Evolutionary conservation across 1,140 invertebrate species (phyloP).

Genomic region (Augochlora pura): DNA sequence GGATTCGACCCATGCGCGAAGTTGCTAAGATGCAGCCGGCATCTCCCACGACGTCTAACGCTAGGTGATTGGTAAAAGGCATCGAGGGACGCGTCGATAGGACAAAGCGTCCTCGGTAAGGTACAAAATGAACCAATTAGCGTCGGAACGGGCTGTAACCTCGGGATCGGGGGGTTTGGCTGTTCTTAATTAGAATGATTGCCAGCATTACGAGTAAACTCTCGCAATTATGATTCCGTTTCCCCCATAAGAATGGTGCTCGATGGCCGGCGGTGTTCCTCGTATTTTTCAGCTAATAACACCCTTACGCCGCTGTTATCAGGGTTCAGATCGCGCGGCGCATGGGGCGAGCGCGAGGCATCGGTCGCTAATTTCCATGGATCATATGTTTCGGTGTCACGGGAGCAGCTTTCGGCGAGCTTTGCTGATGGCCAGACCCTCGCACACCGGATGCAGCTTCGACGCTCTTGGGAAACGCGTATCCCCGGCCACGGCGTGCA

Average conservation of each 20-base stretch:
- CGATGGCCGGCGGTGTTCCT: conserved; percentile 71
- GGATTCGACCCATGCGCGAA: no score
- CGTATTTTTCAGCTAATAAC: conserved; percentile 75
- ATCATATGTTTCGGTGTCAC: conserved; percentile 46
- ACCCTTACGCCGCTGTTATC: conserved; percentile 74
- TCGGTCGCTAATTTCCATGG: conserved; percentile 68
- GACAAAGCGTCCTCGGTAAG: conserved; percentile 55
- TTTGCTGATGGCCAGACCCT: background rate
- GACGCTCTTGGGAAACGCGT: background rate
- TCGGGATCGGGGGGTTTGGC: background rate
- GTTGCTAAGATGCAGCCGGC: no score
- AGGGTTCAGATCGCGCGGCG: conserved; percentile 68
- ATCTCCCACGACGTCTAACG: background rate
- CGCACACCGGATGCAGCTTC: background rate
- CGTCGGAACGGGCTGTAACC: conserved; percentile 24
- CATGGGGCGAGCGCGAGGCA: conserved; percentile 42
- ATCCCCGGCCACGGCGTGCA: background rate
- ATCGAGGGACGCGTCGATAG: conserved; percentile 28
- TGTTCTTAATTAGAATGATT: conserved; percentile 79
- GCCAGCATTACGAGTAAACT: conserved; percentile 76
- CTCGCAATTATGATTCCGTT: conserved; percentile 74
- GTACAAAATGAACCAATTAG: conserved; percentile 57
- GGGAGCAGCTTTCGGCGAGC: background rate
- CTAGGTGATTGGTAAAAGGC: background rate
- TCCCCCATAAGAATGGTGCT: conserved; percentile 71